These are phyloP conservation scores for Sebastes nivosus DNA, from an alignment of 2,797 vertebrate genomes.

Conservation along the genomic window DNA sequence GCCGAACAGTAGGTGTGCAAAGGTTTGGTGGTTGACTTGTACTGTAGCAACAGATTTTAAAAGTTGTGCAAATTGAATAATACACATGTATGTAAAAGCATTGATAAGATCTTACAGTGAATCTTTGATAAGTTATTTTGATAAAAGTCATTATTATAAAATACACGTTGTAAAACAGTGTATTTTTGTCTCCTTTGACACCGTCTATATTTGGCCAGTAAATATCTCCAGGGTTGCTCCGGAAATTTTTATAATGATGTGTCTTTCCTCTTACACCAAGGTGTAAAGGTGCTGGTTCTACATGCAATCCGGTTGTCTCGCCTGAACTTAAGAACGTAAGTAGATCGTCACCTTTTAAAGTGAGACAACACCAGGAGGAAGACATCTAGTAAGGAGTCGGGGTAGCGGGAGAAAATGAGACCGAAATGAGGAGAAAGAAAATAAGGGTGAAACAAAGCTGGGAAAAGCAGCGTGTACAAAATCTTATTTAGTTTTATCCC, in stretches of 20 bases:
- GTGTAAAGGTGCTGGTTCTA: background rate
- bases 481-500: constrained; percentile 24
- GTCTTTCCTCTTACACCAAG: background rate
- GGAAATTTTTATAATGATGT: background rate
- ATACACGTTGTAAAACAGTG: background rate
- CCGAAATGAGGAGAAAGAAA: background rate
- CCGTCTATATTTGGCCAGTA: background rate
- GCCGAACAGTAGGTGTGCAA: background rate
- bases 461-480: background rate
- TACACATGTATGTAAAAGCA: background rate
- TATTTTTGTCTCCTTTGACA: background rate
- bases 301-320: constrained; percentile 11
- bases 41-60: background rate
- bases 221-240: background rate
- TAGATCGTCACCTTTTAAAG: background rate
- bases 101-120: background rate
- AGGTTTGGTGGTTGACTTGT: background rate
- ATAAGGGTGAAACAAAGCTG: constrained; percentile 1
- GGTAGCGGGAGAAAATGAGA: background rate
- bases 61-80: background rate
- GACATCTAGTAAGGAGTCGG: background rate
- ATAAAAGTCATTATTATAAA: background rate
- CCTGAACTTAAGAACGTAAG: constrained; percentile 2
- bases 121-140: background rate
- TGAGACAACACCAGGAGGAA: background rate